Percentiles rank a stretch among this genome's conserved stretches.
These are phyloP conservation scores for Centrocercus urophasianus DNA, from an alignment of 2,113 vertebrate species.

Conservation along the genomic window DNA sequence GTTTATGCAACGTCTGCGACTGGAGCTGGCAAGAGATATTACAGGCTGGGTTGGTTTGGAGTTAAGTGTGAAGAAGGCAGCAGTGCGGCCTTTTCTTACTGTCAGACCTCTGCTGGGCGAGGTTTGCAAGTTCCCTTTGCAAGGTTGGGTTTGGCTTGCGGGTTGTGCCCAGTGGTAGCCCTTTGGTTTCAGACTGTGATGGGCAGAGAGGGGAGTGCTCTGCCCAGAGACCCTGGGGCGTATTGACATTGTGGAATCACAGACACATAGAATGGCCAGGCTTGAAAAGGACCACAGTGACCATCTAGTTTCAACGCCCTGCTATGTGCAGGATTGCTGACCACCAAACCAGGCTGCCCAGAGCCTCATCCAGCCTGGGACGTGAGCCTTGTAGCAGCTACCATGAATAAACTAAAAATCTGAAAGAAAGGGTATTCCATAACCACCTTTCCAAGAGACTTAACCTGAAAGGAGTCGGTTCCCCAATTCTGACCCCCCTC, in stretches of 20 bases:
- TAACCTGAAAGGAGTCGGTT: not conserved
- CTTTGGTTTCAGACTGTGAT: not conserved
- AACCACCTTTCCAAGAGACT: not conserved
- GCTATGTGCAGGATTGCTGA: no score
- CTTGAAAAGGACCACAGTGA: no score
- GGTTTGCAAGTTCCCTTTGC: not conserved
- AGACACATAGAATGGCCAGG: no score
- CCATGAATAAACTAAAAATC: no score
- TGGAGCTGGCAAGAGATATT: not conserved
- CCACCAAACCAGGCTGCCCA: no score
- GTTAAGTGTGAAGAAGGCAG: not conserved
- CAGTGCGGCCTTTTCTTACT: not conserved
- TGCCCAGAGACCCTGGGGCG: no score
- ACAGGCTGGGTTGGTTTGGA: not conserved
- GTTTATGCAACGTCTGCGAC: not conserved
- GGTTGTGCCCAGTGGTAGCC: accelerated
- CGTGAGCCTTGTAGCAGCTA: not conserved
- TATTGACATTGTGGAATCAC: no score
- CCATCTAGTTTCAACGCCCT: no score
- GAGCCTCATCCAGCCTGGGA: no score
- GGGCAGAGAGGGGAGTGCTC: no score
- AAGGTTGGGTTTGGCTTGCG: not conserved
- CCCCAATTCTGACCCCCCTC: not conserved
- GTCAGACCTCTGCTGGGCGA: not conserved
- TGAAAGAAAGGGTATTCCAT: not conserved